A percentile compares a stretch with the other conserved stretches of the same genome.
These are phyloP conservation scores for Pachyseris speciosa DNA, from an alignment of 64 coral and sea anemone genomes.

Conservation along the genomic window DNA sequence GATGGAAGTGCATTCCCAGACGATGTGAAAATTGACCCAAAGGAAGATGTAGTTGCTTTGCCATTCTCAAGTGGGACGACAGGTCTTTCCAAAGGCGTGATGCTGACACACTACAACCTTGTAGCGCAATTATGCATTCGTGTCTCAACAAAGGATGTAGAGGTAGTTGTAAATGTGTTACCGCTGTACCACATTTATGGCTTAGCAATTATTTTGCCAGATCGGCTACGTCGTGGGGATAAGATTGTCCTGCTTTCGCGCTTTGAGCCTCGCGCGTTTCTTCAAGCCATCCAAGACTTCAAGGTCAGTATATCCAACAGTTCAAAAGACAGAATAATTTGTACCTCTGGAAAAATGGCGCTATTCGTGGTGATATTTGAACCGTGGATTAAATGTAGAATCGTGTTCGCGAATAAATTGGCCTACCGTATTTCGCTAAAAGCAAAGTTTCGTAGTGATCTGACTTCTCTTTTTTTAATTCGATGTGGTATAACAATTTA, in stretches of 20 bases:
- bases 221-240: slow-evolving; percentile 12
- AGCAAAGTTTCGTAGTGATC: too few relatives aligned
- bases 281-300: slow-evolving; percentile 75
- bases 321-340: too few relatives aligned
- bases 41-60: slow-evolving; percentile 59
- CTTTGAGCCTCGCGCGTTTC: slow-evolving; percentile 71
- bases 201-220: slow-evolving; percentile 26
- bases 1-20: slow-evolving; percentile 13
- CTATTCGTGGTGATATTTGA: too few relatives aligned
- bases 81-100: slow-evolving; percentile 10
- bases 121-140: not conserved
- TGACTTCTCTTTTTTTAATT: too few relatives aligned
- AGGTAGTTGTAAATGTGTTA: slow-evolving; percentile 14
- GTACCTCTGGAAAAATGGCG: too few relatives aligned
- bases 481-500: too few relatives aligned
- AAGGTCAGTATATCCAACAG: slow-evolving; percentile 62
- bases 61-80: slow-evolving; percentile 66
- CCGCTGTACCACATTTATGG: slow-evolving; percentile 83
- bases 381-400: too few relatives aligned
- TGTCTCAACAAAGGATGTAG: not conserved
- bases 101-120: slow-evolving; percentile 1
- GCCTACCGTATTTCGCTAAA: too few relatives aligned
- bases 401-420: too few relatives aligned
- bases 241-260: slow-evolving; percentile 54
- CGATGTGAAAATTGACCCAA: slow-evolving; percentile 11